Conservation (phyloP, 2,113 vertebrate genomes). For the Nothobranchius furzeri region DNA sequence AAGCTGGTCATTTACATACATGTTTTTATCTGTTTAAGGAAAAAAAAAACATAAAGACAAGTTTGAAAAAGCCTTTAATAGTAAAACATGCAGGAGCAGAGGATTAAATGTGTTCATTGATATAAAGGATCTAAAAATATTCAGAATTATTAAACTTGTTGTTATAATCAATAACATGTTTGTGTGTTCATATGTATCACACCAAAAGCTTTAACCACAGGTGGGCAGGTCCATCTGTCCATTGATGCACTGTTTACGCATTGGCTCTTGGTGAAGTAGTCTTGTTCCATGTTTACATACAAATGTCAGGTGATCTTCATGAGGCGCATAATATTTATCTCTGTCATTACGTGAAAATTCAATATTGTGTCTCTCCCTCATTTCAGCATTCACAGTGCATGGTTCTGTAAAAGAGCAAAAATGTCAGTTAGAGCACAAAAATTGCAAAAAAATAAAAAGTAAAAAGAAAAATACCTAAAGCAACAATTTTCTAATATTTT, state of each 20-base stretch:
- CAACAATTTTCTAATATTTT: too few relatives aligned
- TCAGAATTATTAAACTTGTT: neutral
- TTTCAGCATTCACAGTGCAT: slow-evolving; percentile 19
- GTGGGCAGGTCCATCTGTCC: slow-evolving; percentile 1
- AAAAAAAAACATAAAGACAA: too few relatives aligned
- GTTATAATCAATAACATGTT: neutral
- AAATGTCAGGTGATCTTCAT: neutral
- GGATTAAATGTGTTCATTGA: too few relatives aligned
- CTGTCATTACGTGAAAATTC: accelerated
- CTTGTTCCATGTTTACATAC: accelerated
- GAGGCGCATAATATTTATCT: neutral
- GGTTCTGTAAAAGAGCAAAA: slow-evolving; percentile 36
- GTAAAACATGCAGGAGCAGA: too few relatives aligned
- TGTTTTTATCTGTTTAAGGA: too few relatives aligned
- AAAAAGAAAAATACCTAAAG: neutral
- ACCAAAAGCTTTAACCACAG: neutral
- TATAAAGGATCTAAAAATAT: too few relatives aligned
- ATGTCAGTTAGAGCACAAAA: neutral
- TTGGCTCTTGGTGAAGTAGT: accelerated
- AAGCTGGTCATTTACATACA: too few relatives aligned
- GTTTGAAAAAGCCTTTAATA: too few relatives aligned
- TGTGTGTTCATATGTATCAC: neutral
- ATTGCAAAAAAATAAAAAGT: too few relatives aligned
- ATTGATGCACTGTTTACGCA: slow-evolving; percentile 38
- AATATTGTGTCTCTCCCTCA: slow-evolving; percentile 26